Evolutionary conservation across 2,113 vertebrate genomes (phyloP).

Genomic region (Apteryx owenii): DNA sequence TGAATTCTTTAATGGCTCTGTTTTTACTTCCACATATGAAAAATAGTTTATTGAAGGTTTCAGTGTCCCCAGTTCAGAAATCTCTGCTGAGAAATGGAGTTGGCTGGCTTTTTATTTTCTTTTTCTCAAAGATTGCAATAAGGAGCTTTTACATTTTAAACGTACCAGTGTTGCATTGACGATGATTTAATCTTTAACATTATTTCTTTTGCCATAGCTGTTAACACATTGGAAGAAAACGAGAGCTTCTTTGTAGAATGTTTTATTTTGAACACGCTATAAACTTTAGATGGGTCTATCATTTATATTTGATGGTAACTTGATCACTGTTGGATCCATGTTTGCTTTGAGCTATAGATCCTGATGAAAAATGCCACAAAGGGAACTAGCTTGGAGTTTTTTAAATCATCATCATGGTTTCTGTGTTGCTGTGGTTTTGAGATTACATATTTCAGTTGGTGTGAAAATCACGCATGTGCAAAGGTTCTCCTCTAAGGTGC

Average conservation of each 20-base stretch:
- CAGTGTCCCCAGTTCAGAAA: conserved; percentile 31
- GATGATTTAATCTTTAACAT: neutral
- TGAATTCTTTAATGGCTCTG: conserved; percentile 54
- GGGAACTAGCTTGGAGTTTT: conserved; percentile 39
- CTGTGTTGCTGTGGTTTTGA: conserved; percentile 10
- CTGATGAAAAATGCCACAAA: conserved; percentile 49
- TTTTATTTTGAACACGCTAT: neutral
- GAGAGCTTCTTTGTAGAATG: neutral
- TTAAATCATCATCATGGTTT: neutral
- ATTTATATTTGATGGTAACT: neutral
- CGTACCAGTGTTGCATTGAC: neutral
- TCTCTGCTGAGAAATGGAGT: neutral
- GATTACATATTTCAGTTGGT: neutral
- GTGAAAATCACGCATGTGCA: neutral
- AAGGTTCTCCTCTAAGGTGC: neutral
- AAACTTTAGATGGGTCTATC: conserved; percentile 11
- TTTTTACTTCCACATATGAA: conserved; percentile 49
- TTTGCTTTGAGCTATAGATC: conserved; percentile 51
- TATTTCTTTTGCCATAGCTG: conserved; percentile 13
- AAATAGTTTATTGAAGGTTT: conserved; percentile 29
- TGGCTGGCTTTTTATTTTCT: conserved; percentile 41
- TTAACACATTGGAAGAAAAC: neutral
- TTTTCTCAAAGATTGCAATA: conserved; percentile 5
- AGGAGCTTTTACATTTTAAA: conserved; percentile 28
- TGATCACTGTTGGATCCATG: neutral